phyloP scores from a whole-genome alignment of 2,888 invertebrate species.

The Tachina grossa region DNA sequence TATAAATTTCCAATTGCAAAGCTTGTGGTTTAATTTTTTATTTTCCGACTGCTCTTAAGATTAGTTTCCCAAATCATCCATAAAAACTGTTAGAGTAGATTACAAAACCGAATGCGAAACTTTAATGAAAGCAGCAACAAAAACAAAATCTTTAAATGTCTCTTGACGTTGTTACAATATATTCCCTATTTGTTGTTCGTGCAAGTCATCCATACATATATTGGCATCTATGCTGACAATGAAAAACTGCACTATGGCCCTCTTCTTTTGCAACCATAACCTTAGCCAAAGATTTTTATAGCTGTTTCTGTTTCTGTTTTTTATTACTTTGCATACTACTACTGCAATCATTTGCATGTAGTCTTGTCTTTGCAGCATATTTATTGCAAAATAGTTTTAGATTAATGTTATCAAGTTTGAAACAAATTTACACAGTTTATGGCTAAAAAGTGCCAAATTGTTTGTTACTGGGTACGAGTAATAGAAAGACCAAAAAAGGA shows the following conservation, averaged over 20 bases:
- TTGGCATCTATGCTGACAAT: constrained; percentile 64
- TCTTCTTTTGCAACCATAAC: not conserved
- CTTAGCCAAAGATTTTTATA: not conserved
- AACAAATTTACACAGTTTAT: constrained; percentile 70
- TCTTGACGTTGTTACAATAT: constrained; percentile 35
- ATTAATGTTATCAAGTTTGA: constrained; percentile 68
- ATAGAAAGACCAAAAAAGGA: not conserved
- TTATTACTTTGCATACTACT: constrained; percentile 25
- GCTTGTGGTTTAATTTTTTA: not conserved
- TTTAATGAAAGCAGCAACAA: constrained; percentile 3
- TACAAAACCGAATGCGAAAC: constrained; percentile 14
- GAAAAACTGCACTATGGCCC: constrained; percentile 53
- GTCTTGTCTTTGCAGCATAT: constrained; percentile 57
- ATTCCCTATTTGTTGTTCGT: constrained; percentile 35
- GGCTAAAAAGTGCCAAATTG: constrained; percentile 69
- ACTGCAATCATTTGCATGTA: constrained; percentile 7
- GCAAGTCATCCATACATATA: constrained; percentile 40
- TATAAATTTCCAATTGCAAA: constrained; percentile 26
- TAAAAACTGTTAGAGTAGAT: constrained; percentile 40
- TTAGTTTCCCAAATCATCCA: constrained; percentile 33
- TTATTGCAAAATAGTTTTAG: constrained; percentile 69
- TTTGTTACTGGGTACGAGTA: constrained; percentile 56
- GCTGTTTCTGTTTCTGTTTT: not conserved
- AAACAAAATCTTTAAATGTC: not conserved
- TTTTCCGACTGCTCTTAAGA: constrained; percentile 4